These are phyloP conservation scores for Aphelenchoides fujianensis DNA, from an alignment of 1,140 invertebrate genomes.

Conservation along the genomic window DNA sequence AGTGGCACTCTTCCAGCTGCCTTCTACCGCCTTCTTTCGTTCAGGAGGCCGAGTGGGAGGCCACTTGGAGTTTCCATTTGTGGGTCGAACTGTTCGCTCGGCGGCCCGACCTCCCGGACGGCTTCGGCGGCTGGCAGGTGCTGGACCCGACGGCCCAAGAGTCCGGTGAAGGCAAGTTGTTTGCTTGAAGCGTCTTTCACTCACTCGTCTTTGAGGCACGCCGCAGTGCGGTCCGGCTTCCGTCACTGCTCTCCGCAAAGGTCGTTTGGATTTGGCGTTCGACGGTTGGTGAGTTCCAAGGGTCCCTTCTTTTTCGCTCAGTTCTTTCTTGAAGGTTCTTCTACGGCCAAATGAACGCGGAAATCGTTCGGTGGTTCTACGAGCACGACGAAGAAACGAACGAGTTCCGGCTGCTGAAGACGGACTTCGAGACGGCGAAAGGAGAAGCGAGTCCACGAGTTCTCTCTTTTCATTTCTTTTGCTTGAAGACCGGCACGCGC, in stretches of 20 bases:
- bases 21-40: background rate
- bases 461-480: background rate
- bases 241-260: background rate
- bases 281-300: too few relatives aligned
- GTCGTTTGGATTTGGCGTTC: constrained; percentile 2
- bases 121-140: constrained; percentile 18
- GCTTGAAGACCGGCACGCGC: constrained; percentile 1
- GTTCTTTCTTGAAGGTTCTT: too few relatives aligned
- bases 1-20: background rate
- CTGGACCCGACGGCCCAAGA: constrained; percentile 17
- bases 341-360: background rate
- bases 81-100: constrained; percentile 9
- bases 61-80: background rate
- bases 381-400: constrained; percentile 9
- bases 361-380: constrained; percentile 19
- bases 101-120: background rate
- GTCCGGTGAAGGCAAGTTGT: background rate
- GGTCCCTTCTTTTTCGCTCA: too few relatives aligned
- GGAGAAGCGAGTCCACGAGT: background rate
- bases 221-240: constrained; percentile 18
- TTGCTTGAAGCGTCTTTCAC: background rate
- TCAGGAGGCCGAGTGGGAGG: constrained; percentile 5
- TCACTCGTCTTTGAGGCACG: background rate
- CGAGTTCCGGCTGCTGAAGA: constrained; percentile 5
- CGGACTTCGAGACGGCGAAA: background rate